Conservation (phyloP, 2,113 vertebrate genomes). For the Rana temporaria region DNA sequence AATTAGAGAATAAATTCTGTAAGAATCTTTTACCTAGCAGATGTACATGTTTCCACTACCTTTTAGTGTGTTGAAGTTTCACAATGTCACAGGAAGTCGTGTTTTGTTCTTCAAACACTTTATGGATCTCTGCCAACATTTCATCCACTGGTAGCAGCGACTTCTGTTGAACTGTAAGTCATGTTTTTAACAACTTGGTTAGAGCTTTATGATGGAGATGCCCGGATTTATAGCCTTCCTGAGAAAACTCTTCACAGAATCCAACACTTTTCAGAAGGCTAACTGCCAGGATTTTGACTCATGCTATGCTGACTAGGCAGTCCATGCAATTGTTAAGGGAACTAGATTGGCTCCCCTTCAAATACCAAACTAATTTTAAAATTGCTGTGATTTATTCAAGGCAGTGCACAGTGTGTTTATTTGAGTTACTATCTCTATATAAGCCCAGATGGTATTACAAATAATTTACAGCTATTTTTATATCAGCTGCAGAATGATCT, state of each 20-base stretch:
- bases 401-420: conserved; percentile 56
- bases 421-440: conserved; percentile 57
- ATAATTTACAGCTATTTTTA: conserved; percentile 59
- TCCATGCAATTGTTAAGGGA: conserved; percentile 57
- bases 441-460: conserved; percentile 58
- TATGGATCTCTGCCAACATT: conserved; percentile 53
- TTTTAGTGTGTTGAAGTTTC: conserved; percentile 51
- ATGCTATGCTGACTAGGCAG: conserved; percentile 56
- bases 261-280: conserved; percentile 55
- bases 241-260: conserved; percentile 56
- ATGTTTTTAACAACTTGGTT: conserved; percentile 58
- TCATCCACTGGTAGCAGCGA: conserved; percentile 49
- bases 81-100: conserved; percentile 56
- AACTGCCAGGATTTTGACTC: conserved; percentile 57
- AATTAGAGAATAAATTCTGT: background rate
- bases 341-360: conserved; percentile 54
- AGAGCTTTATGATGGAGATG: conserved; percentile 56
- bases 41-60: conserved; percentile 22
- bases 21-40: background rate
- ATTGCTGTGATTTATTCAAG: conserved; percentile 57
- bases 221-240: conserved; percentile 54
- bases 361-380: conserved; percentile 59
- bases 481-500: conserved; percentile 57
- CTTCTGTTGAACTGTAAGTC: conserved; percentile 57
- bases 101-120: conserved; percentile 55